These are phyloP conservation scores for Pseudopodoces humilis DNA, from an alignment of 2,113 vertebrate species.

Conservation along the genomic window DNA sequence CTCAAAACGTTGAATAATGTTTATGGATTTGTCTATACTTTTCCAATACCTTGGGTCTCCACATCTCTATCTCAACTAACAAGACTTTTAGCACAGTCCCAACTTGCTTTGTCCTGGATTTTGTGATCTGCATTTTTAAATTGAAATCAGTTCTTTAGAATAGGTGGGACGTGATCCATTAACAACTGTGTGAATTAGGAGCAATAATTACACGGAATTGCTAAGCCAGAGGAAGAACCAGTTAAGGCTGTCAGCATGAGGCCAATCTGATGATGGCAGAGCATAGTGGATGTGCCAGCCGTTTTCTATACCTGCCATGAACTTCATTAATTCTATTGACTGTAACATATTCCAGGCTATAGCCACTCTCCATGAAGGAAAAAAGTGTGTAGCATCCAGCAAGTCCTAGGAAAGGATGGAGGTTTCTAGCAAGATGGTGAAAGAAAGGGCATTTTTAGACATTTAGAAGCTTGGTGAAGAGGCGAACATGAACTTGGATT, in stretches of 20 bases:
- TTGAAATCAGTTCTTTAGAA: neutral
- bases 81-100: neutral
- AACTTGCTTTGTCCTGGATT: neutral
- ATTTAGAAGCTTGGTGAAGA: neutral
- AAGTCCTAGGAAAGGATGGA: neutral
- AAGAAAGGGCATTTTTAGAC: neutral
- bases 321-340: constrained; percentile 34
- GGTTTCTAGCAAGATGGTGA: neutral
- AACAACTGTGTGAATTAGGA: neutral
- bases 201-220: neutral
- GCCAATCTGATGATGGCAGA: neutral
- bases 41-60: neutral
- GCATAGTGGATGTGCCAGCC: neutral
- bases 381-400: neutral
- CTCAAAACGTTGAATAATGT: neutral
- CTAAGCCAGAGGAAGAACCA: neutral
- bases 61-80: neutral
- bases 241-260: neutral
- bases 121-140: neutral
- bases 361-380: neutral
- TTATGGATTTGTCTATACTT: neutral
- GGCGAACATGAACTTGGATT: neutral
- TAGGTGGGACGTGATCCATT: constrained; percentile 9
- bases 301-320: neutral
- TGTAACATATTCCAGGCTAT: neutral